Evolutionary conservation across 2,797 vertebrate genomes (phyloP).

Genomic region (Ptychobarbus kaznakovi): DNA sequence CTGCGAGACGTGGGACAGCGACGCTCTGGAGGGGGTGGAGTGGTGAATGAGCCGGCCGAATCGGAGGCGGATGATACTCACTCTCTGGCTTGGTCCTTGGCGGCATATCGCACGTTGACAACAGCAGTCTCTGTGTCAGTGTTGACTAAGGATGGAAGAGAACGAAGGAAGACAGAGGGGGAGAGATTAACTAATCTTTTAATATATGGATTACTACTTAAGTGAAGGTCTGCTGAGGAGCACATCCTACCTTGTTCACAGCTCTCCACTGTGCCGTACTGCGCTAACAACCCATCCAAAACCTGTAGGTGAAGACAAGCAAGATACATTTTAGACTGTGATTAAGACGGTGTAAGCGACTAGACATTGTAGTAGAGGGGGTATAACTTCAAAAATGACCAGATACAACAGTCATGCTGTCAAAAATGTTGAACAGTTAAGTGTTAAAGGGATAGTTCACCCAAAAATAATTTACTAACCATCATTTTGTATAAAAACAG

Average conservation of each 20-base stretch:
- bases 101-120: slow-evolving; percentile 95
- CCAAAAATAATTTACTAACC: background rate
- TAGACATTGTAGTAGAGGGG: background rate
- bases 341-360: slow-evolving; percentile 44
- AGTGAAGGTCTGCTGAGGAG: background rate
- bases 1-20: slow-evolving; percentile 53
- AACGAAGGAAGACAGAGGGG: background rate
- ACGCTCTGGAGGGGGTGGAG: slow-evolving; percentile 45
- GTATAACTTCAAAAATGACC: background rate
- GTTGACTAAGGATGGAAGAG: slow-evolving; percentile 84
- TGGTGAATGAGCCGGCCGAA: slow-evolving; percentile 31
- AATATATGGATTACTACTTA: background rate
- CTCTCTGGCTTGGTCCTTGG: slow-evolving; percentile 97
- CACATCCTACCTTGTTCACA: slow-evolving; percentile 93
- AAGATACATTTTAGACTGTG: background rate
- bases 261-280: slow-evolving; percentile 97
- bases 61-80: slow-evolving; percentile 76
- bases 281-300: slow-evolving; percentile 94
- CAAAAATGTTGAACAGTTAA: background rate
- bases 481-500: background rate
- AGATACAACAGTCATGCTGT: background rate
- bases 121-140: slow-evolving; percentile 98
- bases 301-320: slow-evolving; percentile 77
- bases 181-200: background rate
- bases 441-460: background rate